These are phyloP conservation scores for Hiodon alosoides DNA, from an alignment of 2,113 vertebrate genomes.

Conservation along the genomic window DNA sequence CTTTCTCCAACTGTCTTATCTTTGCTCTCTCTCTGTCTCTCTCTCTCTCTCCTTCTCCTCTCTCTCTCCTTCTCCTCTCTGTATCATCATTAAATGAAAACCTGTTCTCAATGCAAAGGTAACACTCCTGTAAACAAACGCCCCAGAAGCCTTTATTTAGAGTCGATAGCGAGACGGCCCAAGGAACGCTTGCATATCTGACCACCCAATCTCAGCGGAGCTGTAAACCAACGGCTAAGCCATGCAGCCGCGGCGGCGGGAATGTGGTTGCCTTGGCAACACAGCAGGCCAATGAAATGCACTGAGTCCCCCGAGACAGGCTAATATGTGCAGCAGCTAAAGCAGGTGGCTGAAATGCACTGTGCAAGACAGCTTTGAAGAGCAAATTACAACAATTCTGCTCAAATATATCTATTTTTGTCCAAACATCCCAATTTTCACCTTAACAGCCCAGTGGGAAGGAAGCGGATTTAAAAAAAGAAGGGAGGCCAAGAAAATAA, in stretches of 20 bases:
- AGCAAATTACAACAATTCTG: slow-evolving; percentile 33
- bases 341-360: slow-evolving; percentile 68
- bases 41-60: neutral
- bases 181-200: slow-evolving; percentile 36
- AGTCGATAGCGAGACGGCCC: slow-evolving; percentile 39
- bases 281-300: slow-evolving; percentile 59
- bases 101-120: neutral
- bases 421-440: slow-evolving; percentile 20
- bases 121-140: slow-evolving; percentile 33
- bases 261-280: slow-evolving; percentile 69
- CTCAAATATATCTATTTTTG: slow-evolving; percentile 27
- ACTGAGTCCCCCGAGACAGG: slow-evolving; percentile 56
- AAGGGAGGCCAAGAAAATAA: neutral
- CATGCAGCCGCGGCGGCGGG: slow-evolving; percentile 43
- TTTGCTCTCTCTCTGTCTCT: neutral
- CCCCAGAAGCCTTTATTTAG: slow-evolving; percentile 46
- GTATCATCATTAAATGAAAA: slow-evolving; percentile 19
- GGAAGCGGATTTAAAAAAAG: slow-evolving; percentile 6
- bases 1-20: neutral
- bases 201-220: slow-evolving; percentile 47
- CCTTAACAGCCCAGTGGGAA: slow-evolving; percentile 13
- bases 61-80: neutral
- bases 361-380: slow-evolving; percentile 55
- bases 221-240: slow-evolving; percentile 53
- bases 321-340: slow-evolving; percentile 62